Evolutionary conservation across 2,888 invertebrate genomes (phyloP), one percentile per base, ranked within the genome.

Genomic region (Actias luna): DNA sequence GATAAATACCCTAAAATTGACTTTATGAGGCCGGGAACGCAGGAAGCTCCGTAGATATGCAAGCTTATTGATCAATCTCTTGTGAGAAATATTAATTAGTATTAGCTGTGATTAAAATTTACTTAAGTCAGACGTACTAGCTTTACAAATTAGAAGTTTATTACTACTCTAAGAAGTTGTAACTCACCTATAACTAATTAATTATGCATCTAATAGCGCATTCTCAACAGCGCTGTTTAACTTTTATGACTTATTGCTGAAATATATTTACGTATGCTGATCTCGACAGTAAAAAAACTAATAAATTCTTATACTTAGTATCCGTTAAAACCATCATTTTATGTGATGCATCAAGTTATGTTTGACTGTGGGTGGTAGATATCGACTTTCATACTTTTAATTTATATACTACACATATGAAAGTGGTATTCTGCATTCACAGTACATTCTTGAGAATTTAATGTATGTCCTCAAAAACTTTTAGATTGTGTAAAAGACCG

Each of bases 1-100:
- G 91, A 91, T 91, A 91, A 91, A 84, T 71, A 69, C 74, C 84
- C 84, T 85, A 87, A 91, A 89, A 83, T 83, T 82, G 78, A 78
- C 76, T 83, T 83, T 79, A 84, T 74, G 78, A 77, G 77, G 79
- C 77, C 75, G 77, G 74, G 74, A 74, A 76, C 74, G 74, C 84
- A 85, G 88, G 88, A 85, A 88, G 81, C 74, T 69, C 68, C 70
- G 75, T 69, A 75, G 82, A 83, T 83, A 85, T 70, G 74, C 72
- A 71, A 69, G 68, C 64, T 68, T 67, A 69, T 76, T 82, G 79
- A 85, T 86, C 80, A 79, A 83, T 80, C 62, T 55, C 57, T 16
- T 25, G 42, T 42, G 31, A 10, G 52, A 39, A 57, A 25, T 57
- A 39, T 39, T 62, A 42, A 62, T 61, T 61, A 25, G 50, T 58